Evolutionary conservation across 2,797 vertebrate genomes (phyloP), one percentile per base, ranked within the genome.

Genomic region (Enteromius radiatus): DNA sequence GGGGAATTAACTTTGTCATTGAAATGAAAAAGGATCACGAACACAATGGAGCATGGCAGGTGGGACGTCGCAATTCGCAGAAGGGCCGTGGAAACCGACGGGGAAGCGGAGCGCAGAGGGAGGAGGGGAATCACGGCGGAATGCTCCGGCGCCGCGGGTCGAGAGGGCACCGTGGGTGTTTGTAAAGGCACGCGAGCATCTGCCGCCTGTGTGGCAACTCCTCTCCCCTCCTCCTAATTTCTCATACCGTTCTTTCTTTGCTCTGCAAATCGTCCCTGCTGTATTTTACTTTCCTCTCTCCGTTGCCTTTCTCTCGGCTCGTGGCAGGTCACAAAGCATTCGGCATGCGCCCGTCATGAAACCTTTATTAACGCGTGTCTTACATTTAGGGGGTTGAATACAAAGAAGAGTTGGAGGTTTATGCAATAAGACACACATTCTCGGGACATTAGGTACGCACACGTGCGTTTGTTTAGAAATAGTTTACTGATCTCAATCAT

Each of bases 121-220:
- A 78, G 45, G 75, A 70, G 36, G 81, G 61, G 83, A 52, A 81
- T 85, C 83, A 86, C 71, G 84, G 85, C 79, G 88, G 86, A 89
- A 88, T 91, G 92, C 95, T 91, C 90, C 88, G 92, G 91, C 91
- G 90, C 95, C 95, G 93, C 92, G 90, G 94, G 93, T 92, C 91
- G 91, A 90, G 91, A 90, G 93, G 93, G 93, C 82, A 85, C 61
- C 78, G 63, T 65, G 81, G 73, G 65, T 87, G 84, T 89, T 97
- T 97, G 97, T 98, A 96, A 96, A 97, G 97, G 97, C 97, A 98
- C 94, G 94, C 92, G 96, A 97, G 96, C 96, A 98, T 98, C 97
- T 97, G 97, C 95, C 91, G 92, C 94, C 92, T 92, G 90, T 89
- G 83, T 76, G 80, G 81, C 56, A 68, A 49, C 70, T 65, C 68